A percentile compares a stretch with the other conserved stretches of the same genome.
Conservation (phyloP, 2,113 vertebrate species). For the Sylvietta virens region DNA sequence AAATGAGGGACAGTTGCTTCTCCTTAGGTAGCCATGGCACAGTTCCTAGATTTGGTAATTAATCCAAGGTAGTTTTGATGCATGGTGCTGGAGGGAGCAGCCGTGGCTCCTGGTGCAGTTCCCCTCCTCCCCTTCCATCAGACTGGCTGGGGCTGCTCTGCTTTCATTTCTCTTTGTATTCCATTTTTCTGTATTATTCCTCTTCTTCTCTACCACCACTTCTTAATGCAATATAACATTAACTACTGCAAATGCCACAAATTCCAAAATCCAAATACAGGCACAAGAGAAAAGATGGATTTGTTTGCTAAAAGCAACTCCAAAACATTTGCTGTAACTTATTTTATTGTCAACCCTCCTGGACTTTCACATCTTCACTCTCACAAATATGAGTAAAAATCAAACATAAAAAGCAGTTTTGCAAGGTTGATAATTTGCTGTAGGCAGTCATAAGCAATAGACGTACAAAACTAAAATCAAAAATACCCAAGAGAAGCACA, state of each 20-base stretch:
- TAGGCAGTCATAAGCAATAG: conserved; percentile 46
- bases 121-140: not conserved
- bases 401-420: conserved; percentile 7
- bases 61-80: not conserved
- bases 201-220: not conserved
- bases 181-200: not conserved
- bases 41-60: not conserved
- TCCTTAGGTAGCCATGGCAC: conserved; percentile 13
- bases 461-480: conserved; percentile 19
- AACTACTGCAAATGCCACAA: not conserved
- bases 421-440: conserved; percentile 49
- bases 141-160: not conserved
- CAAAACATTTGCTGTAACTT: not conserved
- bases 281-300: not conserved
- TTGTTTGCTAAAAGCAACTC: not conserved
- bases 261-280: not conserved
- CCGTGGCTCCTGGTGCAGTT: not conserved
- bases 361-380: not conserved
- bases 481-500: conserved; percentile 39
- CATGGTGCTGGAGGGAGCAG: not conserved
- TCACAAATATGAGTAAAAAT: not conserved
- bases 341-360: not conserved
- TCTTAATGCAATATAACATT: not conserved
- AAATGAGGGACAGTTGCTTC: conserved; percentile 19
- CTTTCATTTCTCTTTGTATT: not conserved